Base-by-base conservation (phyloP, 2,888 invertebrate genomes). In the Amiota communis region DNA sequence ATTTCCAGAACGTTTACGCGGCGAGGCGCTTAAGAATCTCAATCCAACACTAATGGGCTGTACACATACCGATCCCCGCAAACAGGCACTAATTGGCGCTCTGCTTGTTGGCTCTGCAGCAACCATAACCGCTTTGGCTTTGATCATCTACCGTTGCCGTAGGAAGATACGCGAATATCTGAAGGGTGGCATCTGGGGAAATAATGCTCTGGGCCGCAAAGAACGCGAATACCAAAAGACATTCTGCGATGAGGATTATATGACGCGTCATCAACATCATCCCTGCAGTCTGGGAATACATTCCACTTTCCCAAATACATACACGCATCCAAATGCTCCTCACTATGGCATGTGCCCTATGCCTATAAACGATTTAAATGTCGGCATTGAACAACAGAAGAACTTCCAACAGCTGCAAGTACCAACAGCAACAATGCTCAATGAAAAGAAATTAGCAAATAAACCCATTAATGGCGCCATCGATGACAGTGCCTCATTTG, bases 191-290 rank as follows among this genome's bases (percentile, higher is more conserved):
- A 73, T 88, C 57, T 90, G 90, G 88, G 89, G 89, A 70, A 89
- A 86, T 73, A 89, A 89, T 11, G 89, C 90, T 8, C 76, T 90
- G 70, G 90, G 90, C 1, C 92, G 95, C 70, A 96, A 96, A 88
- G 96, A 96, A 89, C 94, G 96, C 82, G 96, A 96, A 87, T 96
- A 96, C 88, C 96, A 96, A 88, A 96, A 96, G 90, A 96, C 96
- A 3, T 96, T 95, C 88, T 95, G 95, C 76, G 96, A 96, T 82
- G 96, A 96, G 87, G 96, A 96, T 88, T 96, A 95, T 90, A 87
- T 91, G 87, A 86, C 90, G n/a, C 89, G 90, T 0, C 89, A 89
- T 74, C 91, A 90, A 69, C 89, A 90, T 73, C 88, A 89, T 78
- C 89, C 90, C 71, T 90, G 90, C 79, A 88, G 87, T 12, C 76